phyloP scores from a whole-genome alignment of 2,113 vertebrate genomes.

The Sebastes schlegelii region DNA sequence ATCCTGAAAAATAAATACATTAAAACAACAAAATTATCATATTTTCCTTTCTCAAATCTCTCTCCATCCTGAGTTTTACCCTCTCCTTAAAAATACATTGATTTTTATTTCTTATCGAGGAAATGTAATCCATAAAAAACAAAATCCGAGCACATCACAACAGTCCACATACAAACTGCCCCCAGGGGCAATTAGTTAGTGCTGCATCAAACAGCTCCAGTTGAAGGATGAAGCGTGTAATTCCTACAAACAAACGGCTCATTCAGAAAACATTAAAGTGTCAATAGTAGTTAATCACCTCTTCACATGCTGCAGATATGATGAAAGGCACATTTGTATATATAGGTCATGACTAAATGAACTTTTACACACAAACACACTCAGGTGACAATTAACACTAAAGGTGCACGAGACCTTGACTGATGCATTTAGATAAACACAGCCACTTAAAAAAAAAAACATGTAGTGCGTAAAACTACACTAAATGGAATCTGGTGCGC shows the following conservation, averaged over 20 bases:
- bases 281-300: slow-evolving; percentile 63
- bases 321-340: slow-evolving; percentile 41
- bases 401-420: slow-evolving; percentile 10
- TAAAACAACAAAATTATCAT: slow-evolving; percentile 5
- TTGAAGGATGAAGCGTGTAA: slow-evolving; percentile 74
- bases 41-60: neutral
- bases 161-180: slow-evolving; percentile 51
- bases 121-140: neutral
- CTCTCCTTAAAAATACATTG: slow-evolving; percentile 3
- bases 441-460: neutral
- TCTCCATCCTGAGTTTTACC: neutral
- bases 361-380: slow-evolving; percentile 36
- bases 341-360: slow-evolving; percentile 36
- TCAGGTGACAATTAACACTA: slow-evolving; percentile 43
- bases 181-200: slow-evolving; percentile 67
- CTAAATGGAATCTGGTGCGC: neutral
- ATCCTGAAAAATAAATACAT: neutral
- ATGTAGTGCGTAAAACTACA: neutral
- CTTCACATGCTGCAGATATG: slow-evolving; percentile 46
- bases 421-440: slow-evolving; percentile 1
- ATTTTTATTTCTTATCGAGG: neutral
- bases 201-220: slow-evolving; percentile 63
- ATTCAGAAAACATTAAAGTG: slow-evolving; percentile 67
- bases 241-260: slow-evolving; percentile 71
- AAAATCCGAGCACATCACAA: slow-evolving; percentile 41